Evolutionary conservation across 2,113 vertebrate genomes (phyloP).

Genomic region (Lagopus leucura): DNA sequence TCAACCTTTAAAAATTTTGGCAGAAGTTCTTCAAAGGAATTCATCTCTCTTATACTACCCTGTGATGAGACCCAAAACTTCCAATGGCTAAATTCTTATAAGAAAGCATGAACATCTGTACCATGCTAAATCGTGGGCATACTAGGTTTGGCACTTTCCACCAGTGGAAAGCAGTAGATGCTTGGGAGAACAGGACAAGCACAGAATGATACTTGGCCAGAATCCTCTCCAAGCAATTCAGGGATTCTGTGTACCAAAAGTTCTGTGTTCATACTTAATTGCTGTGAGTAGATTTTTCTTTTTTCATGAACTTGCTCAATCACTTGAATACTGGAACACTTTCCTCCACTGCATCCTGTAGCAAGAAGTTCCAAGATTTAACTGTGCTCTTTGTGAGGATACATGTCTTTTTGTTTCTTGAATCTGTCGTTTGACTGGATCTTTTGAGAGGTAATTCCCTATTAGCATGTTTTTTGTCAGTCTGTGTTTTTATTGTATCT

Average conservation of each 20-base stretch:
- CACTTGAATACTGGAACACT: not conserved
- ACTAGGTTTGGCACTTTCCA: not conserved
- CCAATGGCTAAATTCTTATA: not conserved
- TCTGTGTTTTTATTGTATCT: not conserved
- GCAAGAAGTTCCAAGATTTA: not conserved
- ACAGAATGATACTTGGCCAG: not conserved
- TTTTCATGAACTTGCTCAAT: not conserved
- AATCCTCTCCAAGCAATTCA: not conserved
- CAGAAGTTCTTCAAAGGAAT: conserved; percentile 32
- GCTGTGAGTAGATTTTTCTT: not conserved
- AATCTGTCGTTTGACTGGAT: not conserved
- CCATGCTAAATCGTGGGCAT: not conserved
- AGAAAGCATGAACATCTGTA: not conserved
- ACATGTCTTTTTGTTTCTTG: not conserved
- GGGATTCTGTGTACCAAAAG: not conserved
- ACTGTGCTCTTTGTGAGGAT: not conserved
- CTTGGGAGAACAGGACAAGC: not conserved
- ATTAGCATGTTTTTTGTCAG: not conserved
- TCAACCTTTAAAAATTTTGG: conserved; percentile 31
- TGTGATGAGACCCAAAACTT: not conserved
- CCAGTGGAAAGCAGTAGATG: not conserved
- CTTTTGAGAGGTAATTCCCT: not conserved
- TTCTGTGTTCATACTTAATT: not conserved
- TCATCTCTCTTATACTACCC: not conserved
- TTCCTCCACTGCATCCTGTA: not conserved